Conservation (phyloP, 2,888 invertebrate species). For the Eupithecia insigniata region DNA sequence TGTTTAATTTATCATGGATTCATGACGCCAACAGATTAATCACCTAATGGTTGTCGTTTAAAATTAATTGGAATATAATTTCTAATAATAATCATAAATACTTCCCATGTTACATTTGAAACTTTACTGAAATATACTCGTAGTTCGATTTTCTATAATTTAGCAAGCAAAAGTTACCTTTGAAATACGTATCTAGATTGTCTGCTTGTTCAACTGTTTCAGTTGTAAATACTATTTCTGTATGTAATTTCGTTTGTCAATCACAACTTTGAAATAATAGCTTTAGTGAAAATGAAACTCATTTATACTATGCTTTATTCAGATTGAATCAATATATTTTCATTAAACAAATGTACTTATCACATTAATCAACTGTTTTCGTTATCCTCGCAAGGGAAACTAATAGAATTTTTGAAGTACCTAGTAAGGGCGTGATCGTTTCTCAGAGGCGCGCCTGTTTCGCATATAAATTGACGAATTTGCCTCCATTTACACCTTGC, state of each 20-base stretch:
- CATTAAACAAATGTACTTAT: neutral
- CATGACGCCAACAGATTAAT: conserved; percentile 9
- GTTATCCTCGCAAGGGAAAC: conserved; percentile 42
- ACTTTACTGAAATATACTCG: neutral
- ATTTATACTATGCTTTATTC: neutral
- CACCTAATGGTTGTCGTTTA: neutral
- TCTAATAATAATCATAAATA: neutral
- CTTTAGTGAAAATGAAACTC: neutral
- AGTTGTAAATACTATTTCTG: too few species aligned
- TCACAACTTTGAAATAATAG: neutral
- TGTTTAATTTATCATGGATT: conserved; percentile 3
- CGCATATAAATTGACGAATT: conserved; percentile 84
- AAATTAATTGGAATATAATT: neutral
- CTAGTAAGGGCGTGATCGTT: conserved; percentile 65
- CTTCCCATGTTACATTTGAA: neutral
- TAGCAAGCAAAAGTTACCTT: neutral
- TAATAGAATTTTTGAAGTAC: conserved; percentile 64
- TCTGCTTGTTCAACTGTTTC: too few species aligned
- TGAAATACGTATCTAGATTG: too few species aligned
- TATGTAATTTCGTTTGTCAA: too few species aligned
- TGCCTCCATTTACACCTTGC: conserved; percentile 80
- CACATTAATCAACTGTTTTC: conserved; percentile 10
- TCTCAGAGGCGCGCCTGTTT: conserved; percentile 76
- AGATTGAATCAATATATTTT: neutral
- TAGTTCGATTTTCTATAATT: neutral